phyloP scores from a whole-genome alignment of 2,888 invertebrate genomes.

The Liopterus haemorrhoidalis region DNA sequence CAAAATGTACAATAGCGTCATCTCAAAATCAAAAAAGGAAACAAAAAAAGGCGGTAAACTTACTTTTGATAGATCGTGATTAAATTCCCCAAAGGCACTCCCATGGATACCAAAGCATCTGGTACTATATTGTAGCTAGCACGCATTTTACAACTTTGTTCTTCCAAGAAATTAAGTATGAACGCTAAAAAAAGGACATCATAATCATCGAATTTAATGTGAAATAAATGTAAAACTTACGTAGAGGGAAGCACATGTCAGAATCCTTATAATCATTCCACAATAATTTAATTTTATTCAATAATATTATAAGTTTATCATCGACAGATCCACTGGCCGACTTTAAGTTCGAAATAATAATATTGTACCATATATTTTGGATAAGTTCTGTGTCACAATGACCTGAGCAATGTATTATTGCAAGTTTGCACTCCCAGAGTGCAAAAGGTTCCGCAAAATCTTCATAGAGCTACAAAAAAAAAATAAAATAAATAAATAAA shows the following conservation, averaged over 20 bases:
- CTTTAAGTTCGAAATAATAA: conserved; percentile 60
- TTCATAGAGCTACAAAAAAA: conserved; percentile 65
- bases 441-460: conserved; percentile 87
- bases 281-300: conserved; percentile 70
- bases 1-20: conserved; percentile 23
- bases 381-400: conserved; percentile 83
- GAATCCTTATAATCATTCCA: conserved; percentile 74
- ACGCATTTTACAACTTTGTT: conserved; percentile 66
- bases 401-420: conserved; percentile 91
- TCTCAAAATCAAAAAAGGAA: conserved; percentile 26
- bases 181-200: conserved; percentile 53
- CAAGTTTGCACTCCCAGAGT: conserved; percentile 88
- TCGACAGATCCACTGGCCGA: conserved; percentile 46
- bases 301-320: conserved; percentile 61
- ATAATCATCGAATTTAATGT: conserved; percentile 10
- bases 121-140: conserved; percentile 72
- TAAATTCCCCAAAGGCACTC: conserved; percentile 69
- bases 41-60: conserved; percentile 39
- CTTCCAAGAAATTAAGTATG: conserved; percentile 72
- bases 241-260: conserved; percentile 81
- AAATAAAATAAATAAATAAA: conserved; percentile 17
- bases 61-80: conserved; percentile 78
- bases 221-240: conserved; percentile 48
- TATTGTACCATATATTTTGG: conserved; percentile 87
- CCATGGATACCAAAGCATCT: conserved; percentile 66